Conservation (phyloP, 30 jellyfish, hydroid and myxozoan species). For the Turritopsis rubra region DNA sequence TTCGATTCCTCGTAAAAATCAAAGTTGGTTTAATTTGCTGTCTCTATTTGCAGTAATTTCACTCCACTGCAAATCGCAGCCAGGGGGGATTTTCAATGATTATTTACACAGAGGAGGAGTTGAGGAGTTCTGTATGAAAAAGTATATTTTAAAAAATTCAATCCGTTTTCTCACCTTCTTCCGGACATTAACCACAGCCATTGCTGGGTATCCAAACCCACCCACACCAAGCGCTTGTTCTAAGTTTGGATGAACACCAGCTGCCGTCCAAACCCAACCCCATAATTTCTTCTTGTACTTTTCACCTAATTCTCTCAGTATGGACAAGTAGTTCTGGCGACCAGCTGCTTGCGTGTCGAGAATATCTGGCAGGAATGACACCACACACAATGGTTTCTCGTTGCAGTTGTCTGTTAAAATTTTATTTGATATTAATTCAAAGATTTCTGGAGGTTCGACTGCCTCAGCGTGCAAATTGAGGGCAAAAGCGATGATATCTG, state of each 20-base stretch:
- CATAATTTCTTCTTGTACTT: constrained; percentile 73
- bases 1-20: too few relatives aligned
- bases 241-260: constrained; percentile 66
- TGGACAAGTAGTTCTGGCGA: constrained; percentile 39
- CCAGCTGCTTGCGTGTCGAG: constrained; percentile 86
- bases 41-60: too few relatives aligned
- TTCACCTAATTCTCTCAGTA: constrained; percentile 71
- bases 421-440: constrained; percentile 46
- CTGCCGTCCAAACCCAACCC: constrained; percentile 97
- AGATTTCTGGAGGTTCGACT: constrained; percentile 77
- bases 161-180: constrained; percentile 47
- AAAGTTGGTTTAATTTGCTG: too few relatives aligned
- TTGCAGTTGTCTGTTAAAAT: constrained; percentile 53
- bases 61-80: background rate
- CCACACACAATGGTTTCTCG: constrained; percentile 75
- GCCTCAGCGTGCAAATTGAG: constrained; percentile 45
- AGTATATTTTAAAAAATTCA: background rate
- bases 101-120: background rate
- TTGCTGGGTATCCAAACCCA: constrained; percentile 97
- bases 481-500: constrained; percentile 77
- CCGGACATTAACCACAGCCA: constrained; percentile 82
- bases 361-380: constrained; percentile 77
- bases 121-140: background rate
- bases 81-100: background rate
- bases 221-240: constrained; percentile 84